These are phyloP conservation scores for Leptopilina myrica DNA, from an alignment of 2,888 invertebrate genomes.

Conservation along the genomic window DNA sequence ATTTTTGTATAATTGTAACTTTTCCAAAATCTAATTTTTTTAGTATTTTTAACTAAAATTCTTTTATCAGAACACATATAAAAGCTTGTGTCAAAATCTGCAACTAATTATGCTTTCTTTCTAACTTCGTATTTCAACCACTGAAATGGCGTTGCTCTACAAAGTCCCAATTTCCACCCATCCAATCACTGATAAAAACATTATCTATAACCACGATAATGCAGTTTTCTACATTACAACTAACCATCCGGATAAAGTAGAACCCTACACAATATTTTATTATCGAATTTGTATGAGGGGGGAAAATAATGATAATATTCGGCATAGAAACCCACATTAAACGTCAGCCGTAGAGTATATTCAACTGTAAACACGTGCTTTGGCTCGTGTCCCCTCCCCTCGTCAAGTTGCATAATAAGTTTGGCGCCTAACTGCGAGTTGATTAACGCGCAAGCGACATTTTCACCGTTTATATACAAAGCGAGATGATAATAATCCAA, in stretches of 20 bases:
- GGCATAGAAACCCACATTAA: slow-evolving; percentile 54
- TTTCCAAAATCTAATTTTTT: no score
- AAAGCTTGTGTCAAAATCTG: no score
- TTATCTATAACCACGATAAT: background rate
- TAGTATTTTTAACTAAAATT: no score
- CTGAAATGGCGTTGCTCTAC: background rate
- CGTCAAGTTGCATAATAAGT: slow-evolving; percentile 58
- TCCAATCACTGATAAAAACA: background rate
- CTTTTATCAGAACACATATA: no score
- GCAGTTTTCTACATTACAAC: background rate
- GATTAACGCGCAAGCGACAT: slow-evolving; percentile 40
- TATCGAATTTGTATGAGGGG: slow-evolving; percentile 47
- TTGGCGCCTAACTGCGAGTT: slow-evolving; percentile 46
- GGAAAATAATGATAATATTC: slow-evolving; percentile 56
- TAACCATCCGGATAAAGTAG: background rate
- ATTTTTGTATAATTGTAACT: no score
- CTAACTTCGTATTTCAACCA: background rate
- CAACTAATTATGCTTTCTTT: no score
- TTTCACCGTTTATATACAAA: slow-evolving; percentile 38
- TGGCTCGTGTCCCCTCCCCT: slow-evolving; percentile 49
- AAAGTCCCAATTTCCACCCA: background rate
- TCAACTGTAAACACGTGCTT: slow-evolving; percentile 55
- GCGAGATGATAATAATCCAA: slow-evolving; percentile 40
- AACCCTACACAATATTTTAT: background rate
- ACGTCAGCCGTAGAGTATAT: slow-evolving; percentile 52